phyloP scores from a whole-genome alignment of 2,113 vertebrate species.

The Oryzias melastigma region DNA sequence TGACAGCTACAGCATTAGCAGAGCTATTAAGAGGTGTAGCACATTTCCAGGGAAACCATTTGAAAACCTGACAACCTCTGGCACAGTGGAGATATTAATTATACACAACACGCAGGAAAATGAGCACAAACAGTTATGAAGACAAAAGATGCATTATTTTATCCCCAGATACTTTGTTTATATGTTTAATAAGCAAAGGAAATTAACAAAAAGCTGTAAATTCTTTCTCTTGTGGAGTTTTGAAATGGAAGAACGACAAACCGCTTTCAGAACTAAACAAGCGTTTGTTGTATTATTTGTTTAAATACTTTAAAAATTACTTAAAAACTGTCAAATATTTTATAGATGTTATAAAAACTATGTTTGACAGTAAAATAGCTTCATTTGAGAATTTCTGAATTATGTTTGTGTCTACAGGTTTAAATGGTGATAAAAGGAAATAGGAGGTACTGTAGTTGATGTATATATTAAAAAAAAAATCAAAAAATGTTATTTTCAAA shows the following conservation, averaged over 20 bases:
- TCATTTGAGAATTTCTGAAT: not conserved
- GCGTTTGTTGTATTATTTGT: slow-evolving; percentile 10
- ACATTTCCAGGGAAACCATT: slow-evolving; percentile 99
- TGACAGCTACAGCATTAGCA: slow-evolving; percentile 99
- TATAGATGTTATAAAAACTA: too few species aligned
- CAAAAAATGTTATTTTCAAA: too few species aligned
- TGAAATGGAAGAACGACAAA: slow-evolving; percentile 25
- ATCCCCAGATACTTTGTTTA: slow-evolving; percentile 79
- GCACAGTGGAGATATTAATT: slow-evolving; percentile 98
- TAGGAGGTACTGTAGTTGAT: too few species aligned
- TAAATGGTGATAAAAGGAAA: too few species aligned
- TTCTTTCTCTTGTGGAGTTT: slow-evolving; percentile 21
- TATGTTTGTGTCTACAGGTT: not conserved
- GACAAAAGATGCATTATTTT: slow-evolving; percentile 80
- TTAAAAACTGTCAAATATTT: too few species aligned
- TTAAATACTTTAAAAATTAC: slow-evolving; percentile 7
- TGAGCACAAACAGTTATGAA: slow-evolving; percentile 88
- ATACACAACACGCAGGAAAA: slow-evolving; percentile 83
- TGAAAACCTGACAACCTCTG: slow-evolving; percentile 98
- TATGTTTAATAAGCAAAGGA: slow-evolving; percentile 73
- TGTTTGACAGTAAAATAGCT: not conserved
- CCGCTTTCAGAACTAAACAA: slow-evolving; percentile 27
- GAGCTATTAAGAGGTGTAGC: slow-evolving; percentile 99
- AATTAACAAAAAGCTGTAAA: slow-evolving; percentile 29
- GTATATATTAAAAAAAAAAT: too few species aligned